Percentiles rank a stretch among this genome's conserved stretches.
Evolutionary conservation across 2,888 invertebrate species (phyloP).

Genomic region (Acleris cristana): DNA sequence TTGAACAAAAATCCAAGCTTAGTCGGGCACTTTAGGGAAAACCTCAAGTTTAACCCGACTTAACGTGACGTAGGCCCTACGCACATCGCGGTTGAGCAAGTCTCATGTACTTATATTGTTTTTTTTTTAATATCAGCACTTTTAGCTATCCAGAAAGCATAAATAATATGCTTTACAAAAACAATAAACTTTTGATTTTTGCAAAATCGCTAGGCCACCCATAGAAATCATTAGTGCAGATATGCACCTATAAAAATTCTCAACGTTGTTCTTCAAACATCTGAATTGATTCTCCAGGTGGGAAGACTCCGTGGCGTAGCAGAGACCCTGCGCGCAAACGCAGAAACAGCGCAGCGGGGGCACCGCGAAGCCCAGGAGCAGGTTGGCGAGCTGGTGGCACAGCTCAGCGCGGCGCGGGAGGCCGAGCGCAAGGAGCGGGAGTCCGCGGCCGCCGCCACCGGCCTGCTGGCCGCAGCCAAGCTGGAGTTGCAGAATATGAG

Average conservation of each 20-base stretch:
- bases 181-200: too few relatives aligned
- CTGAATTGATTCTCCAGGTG: conserved; percentile 55
- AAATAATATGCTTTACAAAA: too few relatives aligned
- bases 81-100: too few relatives aligned
- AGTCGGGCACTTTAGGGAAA: neutral
- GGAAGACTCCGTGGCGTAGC: conserved; percentile 80
- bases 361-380: conserved; percentile 82
- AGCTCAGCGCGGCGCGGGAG: conserved; percentile 76
- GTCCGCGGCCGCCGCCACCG: conserved; percentile 78
- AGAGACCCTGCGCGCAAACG: conserved; percentile 84
- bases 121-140: too few relatives aligned
- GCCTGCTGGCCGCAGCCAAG: conserved; percentile 86
- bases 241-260: neutral
- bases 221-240: neutral
- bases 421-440: conserved; percentile 79
- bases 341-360: conserved; percentile 80
- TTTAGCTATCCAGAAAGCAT: too few relatives aligned
- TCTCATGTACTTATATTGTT: too few relatives aligned
- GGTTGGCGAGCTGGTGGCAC: conserved; percentile 75
- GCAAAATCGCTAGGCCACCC: too few relatives aligned
- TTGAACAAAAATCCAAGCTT: too few relatives aligned
- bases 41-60: too few relatives aligned
- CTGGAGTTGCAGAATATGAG: conserved; percentile 86
- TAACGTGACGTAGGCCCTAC: too few relatives aligned
- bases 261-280: neutral